Evolutionary conservation across 2,888 invertebrate species (phyloP).

Genomic region (Apodemia zela): DNA sequence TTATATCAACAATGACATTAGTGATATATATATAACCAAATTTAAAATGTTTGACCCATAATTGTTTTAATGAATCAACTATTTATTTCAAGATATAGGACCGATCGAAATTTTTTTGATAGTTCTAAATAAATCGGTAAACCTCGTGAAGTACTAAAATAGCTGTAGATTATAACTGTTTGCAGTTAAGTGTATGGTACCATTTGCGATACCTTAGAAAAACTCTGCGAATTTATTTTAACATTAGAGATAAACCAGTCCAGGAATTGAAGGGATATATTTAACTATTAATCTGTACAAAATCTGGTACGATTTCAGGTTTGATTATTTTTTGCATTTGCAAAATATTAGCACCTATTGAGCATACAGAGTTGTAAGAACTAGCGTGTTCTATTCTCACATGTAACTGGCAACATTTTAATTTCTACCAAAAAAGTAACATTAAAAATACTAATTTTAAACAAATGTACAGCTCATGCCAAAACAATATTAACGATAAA

Average conservation of each 20-base stretch:
- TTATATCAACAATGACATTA: too few species aligned
- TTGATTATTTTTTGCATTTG: constrained; percentile 12
- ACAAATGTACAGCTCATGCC: background rate
- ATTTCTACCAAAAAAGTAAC: background rate
- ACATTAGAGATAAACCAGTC: background rate
- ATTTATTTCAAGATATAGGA: background rate
- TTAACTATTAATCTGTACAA: constrained; percentile 13
- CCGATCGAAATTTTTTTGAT: background rate
- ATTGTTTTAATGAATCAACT: background rate
- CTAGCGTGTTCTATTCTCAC: constrained; percentile 20
- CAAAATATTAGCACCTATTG: constrained; percentile 35
- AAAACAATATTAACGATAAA: background rate
- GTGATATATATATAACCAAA: too few species aligned
- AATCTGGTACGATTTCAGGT: constrained; percentile 14
- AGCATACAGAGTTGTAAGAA: constrained; percentile 32
- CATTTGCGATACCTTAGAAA: background rate
- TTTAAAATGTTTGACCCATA: background rate
- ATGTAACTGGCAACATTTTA: constrained; percentile 16
- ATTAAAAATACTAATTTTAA: background rate
- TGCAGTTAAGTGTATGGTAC: constrained; percentile 6
- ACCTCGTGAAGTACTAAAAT: too few species aligned
- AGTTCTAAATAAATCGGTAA: background rate
- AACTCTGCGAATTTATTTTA: background rate
- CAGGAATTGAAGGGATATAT: constrained; percentile 10
- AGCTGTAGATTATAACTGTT: background rate